Evolutionary conservation across 1,140 invertebrate genomes (phyloP), one percentile per base, ranked within the genome.

Genomic region (Leguminivora glycinivorella): DNA sequence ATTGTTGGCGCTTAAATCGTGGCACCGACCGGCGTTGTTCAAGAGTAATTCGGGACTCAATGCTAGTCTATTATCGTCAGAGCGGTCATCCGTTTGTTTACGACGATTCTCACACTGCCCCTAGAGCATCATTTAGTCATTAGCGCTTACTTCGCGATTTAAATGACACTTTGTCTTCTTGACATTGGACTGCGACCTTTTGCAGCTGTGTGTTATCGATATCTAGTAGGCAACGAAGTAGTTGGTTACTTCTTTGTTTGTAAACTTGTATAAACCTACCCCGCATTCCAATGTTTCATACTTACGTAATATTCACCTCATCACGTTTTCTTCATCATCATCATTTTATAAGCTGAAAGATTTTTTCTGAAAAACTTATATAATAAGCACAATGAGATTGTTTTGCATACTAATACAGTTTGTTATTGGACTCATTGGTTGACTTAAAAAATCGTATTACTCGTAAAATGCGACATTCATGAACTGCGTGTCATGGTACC

Each of bases 51-150:
- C 29, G 68, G 70, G 76, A 31, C 72, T 75, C 76, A 76, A 71
- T 76, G 73, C 79, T 75, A 68, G 40, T 71, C 77, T 79, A 81
- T 81, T 79, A 76, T 75, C 72, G 77, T 79, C 77, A 63, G 67
- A 67, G 72, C 69, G 71, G 69, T 70, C 68, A 74, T 72, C 56
- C 67, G 63, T 56, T 75, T 74, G 74, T 77, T 73, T 78, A 72
- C 56, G 72, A 70, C 68, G 31, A 69, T 71, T 69, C 38, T 67
- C 75, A 71, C 63, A 67, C 58, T 67, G 60, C 52, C 60, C 14
- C 60, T 56, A 52, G 43, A 7, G 14, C 12, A 26, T 63, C 58
- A 63, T 63, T 63, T 63, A 63, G 58, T 63, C 58, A 63, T 63
- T 63, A 63, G 58, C 58, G 31, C 25, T 31, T 25, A 29, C 26